Base-by-base conservation (phyloP, 2,888 invertebrate genomes). In the Scrobipalpa atriplicella region DNA sequence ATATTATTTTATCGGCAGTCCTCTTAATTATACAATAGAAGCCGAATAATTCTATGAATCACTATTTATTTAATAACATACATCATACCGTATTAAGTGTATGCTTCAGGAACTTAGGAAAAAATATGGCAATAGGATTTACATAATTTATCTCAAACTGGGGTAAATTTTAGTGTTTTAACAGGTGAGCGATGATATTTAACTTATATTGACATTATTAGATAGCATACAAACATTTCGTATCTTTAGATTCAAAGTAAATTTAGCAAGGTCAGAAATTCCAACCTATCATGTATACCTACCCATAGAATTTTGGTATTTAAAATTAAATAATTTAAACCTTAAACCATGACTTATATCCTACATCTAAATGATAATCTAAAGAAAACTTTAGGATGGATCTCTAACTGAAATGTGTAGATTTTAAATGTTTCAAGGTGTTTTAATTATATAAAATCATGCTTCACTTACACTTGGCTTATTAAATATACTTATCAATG, bases 131-230 rank as follows among this genome's bases (percentile, higher is more conserved):
- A 61, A 10, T 39, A 66, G 38, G 62, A 63, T 66, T 68, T 66
- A 68, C 64, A 68, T 66, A 68, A 68, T 68, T 68, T 62, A 60
- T 13, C 43, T 60, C 51, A 65, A 62, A 62, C 39, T 64, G 39
- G 54, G 16, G 8, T 64, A 19, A 11, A 43, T 11, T 47, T 18
- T 47, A 29, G 36, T 52, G 52, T 52, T 51, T 69, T 16, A 51
- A 39, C 11, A 62, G 60, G 62, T 62, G 51, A 66, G 67, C 38
- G 62, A 47, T 51, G 11, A 62, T 63, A n/a, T 58, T 29, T 8
- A 43, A 2, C n/a, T 47, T 47, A 18, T 19, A 52, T 52, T n/a
- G 13, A 9, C 29, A 29, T 29, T 29, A 58, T 16, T 38, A 38
- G 8, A 6, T 16, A 58, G 16, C n/a, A 38, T 9, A n/a, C 13